These are phyloP conservation scores for Apodemus speciosus DNA, from an alignment of 2,113 vertebrate species.

Conservation along the genomic window DNA sequence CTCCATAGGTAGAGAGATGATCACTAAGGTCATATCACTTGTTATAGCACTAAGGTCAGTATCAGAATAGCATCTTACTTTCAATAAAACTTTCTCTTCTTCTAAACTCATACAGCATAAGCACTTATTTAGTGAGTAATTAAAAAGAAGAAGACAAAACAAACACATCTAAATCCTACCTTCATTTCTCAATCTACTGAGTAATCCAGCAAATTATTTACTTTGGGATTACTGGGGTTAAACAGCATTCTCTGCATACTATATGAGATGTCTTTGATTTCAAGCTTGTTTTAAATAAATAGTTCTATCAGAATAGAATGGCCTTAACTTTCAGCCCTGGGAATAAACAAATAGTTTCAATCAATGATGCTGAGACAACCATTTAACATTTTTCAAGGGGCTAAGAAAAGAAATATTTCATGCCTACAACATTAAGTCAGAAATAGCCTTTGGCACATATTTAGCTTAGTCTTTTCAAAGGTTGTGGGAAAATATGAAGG, in stretches of 20 bases:
- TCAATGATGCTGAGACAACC: conserved; percentile 76
- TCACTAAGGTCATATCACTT: not conserved
- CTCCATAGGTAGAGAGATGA: too few relatives aligned
- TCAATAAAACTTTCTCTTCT: conserved; percentile 40
- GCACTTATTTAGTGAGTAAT: conserved; percentile 68
- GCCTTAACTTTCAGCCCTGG: conserved; percentile 75
- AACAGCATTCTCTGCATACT: conserved; percentile 73
- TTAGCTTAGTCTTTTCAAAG: conserved; percentile 79
- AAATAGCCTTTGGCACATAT: conserved; percentile 79
- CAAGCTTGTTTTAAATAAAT: conserved; percentile 78
- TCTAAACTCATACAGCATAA: conserved; percentile 56
- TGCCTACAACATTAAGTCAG: conserved; percentile 77
- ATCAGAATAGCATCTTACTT: conserved; percentile 23
- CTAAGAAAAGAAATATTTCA: conserved; percentile 80
- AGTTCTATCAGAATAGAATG: conserved; percentile 80
- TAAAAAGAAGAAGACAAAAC: conserved; percentile 70
- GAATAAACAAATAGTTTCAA: conserved; percentile 81
- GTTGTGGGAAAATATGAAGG: conserved; percentile 80
- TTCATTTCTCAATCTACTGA: conserved; percentile 71
- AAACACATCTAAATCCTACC: conserved; percentile 72
- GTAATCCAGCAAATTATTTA: conserved; percentile 79
- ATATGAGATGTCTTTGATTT: conserved; percentile 77
- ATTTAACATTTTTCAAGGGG: conserved; percentile 79
- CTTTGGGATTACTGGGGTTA: conserved; percentile 74
- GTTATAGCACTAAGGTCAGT: not conserved